Base-by-base conservation (phyloP, 2,797 vertebrate genomes). In the Sebastes reedi region DNA sequence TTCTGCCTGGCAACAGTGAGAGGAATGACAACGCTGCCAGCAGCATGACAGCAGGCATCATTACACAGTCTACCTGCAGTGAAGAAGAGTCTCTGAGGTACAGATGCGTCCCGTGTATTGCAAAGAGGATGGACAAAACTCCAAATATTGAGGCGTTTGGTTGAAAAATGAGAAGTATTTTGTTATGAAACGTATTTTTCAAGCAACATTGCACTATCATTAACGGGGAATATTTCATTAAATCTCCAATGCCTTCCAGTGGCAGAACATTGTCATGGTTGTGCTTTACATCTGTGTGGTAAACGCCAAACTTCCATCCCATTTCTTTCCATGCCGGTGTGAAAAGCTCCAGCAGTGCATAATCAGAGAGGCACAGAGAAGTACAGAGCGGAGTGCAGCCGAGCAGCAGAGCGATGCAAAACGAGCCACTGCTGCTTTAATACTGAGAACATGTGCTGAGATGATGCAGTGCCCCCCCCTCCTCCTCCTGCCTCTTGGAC, bases 1-100 rank as follows among this genome's bases (percentile, higher is more conserved):
- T 91, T 90, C 84, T 90, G 82, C 90, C 90, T 84, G 72, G 87
- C 88, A 93, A 92, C 91, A 91, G 84, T 7, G 59, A 59, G 77
- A 78, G 52, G 34, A 66, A 9, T 39, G 67, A 75, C 30, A 39
- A 27, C 6, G 3, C 75, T 69, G 82, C 81, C 65, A 18, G 83
- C 11, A 84, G 74, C 78, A 14, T 80, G 67, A 77, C 71, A 82
- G 81, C 50, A 50, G 65, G 59, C 39, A 6, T 77, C 69, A 32
- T 56, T 59, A 67, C 16, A 18, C 66, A 64, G 67, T 29, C 58
- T 39, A 25, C 75, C 73, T 62, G 72, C 58, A 42, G 59, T 25
- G 39, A 61, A 27, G 34, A 58, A 36, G 36, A 58, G 72, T 72
- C 36, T 77, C 77, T 72, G 75, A 75, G 54, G 59, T 16, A 22